phyloP scores from a whole-genome alignment of 1,140 invertebrate species.

The Mactra quadrangularis region DNA sequence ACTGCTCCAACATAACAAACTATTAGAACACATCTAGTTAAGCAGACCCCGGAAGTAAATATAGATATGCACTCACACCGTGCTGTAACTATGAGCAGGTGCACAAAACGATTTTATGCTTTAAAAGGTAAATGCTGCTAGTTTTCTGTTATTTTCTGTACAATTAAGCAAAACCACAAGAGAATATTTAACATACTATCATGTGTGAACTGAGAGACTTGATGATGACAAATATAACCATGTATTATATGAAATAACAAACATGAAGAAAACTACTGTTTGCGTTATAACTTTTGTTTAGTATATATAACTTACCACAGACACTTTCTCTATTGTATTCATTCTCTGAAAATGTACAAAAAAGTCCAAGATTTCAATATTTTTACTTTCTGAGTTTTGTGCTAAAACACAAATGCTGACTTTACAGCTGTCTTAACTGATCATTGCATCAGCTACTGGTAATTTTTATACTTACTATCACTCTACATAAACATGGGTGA shows the following conservation, averaged over 20 bases:
- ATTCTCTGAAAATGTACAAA: slow-evolving; percentile 4
- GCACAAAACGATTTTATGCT: background rate
- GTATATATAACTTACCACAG: slow-evolving; percentile 32
- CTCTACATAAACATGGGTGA: no score
- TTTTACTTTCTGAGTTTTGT: background rate
- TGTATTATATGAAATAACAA: no score
- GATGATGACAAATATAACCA: no score
- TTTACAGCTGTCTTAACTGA: background rate
- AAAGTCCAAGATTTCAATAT: background rate
- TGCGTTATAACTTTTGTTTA: no score
- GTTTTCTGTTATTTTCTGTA: no score
- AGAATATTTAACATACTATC: no score
- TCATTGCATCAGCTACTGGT: background rate
- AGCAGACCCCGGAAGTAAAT: background rate
- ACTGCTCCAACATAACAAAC: no score
- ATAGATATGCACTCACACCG: background rate
- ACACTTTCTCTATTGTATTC: background rate
- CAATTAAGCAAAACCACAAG: no score
- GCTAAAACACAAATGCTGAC: background rate
- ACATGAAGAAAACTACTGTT: no score
- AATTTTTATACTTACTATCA: background rate
- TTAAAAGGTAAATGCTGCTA: no score
- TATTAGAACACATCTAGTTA: no score
- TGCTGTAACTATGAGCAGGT: background rate
- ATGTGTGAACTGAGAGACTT: no score